Conservation (phyloP, 2,888 invertebrate species). For the Aproaerema taeniolella region DNA sequence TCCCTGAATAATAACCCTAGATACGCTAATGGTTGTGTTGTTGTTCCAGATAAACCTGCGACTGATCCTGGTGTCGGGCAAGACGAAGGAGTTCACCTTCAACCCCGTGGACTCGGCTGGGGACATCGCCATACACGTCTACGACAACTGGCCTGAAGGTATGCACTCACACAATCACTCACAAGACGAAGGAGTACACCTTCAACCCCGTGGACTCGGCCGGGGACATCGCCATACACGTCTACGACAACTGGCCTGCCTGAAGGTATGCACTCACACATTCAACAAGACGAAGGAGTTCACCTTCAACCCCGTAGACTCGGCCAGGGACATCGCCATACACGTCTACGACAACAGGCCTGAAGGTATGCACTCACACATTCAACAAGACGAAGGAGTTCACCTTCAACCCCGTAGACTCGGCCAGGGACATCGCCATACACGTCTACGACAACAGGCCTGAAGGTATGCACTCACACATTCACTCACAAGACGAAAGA, state of each 20-base stretch:
- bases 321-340: not conserved
- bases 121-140: constrained; percentile 99
- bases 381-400: constrained; percentile 99
- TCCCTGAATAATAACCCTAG: no score
- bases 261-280: constrained; percentile 40
- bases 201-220: constrained; percentile 98
- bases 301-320: constrained; percentile 70
- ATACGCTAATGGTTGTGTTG: no score
- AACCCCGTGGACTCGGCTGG: constrained; percentile 97
- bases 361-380: no score
- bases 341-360: not conserved
- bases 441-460: constrained; percentile 99
- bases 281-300: no score
- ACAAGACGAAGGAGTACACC: constrained; percentile 99
- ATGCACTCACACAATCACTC: constrained; percentile 25
- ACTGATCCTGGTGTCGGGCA: constrained; percentile 98
- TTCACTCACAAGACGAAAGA: constrained; percentile 99
- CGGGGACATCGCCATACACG: constrained; percentile 98
- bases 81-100: constrained; percentile 99
- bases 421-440: constrained; percentile 99
- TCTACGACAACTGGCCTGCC: constrained; percentile 95
- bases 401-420: constrained; percentile 96
- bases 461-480: constrained; percentile 82
- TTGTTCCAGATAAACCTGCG: constrained; percentile 96
- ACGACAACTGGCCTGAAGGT: constrained; percentile 99